Evolutionary conservation across 2,797 vertebrate species (phyloP), one percentile per base, ranked within the genome.

Genomic region (Phataginus tetradactyla): DNA sequence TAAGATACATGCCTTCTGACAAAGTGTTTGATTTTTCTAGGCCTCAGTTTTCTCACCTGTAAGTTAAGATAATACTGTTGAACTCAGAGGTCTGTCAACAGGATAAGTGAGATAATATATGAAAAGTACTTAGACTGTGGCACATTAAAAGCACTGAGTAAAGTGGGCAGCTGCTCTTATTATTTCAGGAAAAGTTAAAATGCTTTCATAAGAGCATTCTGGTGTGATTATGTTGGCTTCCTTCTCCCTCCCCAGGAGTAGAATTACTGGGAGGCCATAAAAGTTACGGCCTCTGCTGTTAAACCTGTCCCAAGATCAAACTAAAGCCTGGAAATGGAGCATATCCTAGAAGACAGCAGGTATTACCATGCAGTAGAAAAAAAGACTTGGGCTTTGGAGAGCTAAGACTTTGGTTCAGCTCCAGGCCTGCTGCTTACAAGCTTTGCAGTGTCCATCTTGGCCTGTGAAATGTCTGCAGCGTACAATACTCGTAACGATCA

Each of bases 161-260:
- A 75, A 81, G 14, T 61, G 63, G 59, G 77, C 29, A 63, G 18
- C 68, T 81, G 7, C 51, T 87, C 2, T 57, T 63, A 15, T 21
- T 88, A 21, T 66, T 93, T 96, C 84, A 84, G 83, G 49, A 92
- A 66, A 93, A 86, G 55, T 88, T 90, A 90, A 86, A 96, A 86
- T 55, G 9, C 39, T 84, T 92, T 96, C 59, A 37, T 72, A 61
- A 88, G 64, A 42, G 42, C 49, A 86, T 71, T 81, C 17, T 53
- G 34, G 13, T 71, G 34, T 21, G 69, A 71, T 94, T 84, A 17
- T 25, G 13, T 81, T 74, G 55, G 32, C 79, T 89, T 57, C 69
- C 63, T 74, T 86, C 74, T 72, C 61, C 85, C 34, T 91, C 53
- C 21, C 66, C 68, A 78, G 66, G 51, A 93, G 63, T 77, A 69